These are phyloP conservation scores for Amphipyra tragopoginis DNA, from an alignment of 2,888 invertebrate genomes.

Conservation along the genomic window DNA sequence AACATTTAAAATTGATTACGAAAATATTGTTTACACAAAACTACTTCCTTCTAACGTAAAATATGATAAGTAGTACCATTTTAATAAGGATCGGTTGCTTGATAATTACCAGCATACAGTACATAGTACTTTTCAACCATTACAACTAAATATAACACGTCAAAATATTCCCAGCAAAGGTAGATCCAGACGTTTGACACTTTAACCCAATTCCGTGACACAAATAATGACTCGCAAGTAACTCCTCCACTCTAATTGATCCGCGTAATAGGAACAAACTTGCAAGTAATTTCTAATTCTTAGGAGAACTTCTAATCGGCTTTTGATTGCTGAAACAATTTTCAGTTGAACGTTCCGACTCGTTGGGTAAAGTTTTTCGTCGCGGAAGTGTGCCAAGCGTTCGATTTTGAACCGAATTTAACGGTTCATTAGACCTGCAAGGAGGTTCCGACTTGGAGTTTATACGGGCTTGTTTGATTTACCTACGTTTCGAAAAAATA, in stretches of 20 bases:
- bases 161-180: background rate
- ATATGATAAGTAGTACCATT: too few relatives aligned
- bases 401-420: slow-evolving; percentile 32
- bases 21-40: too few relatives aligned
- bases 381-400: slow-evolving; percentile 19
- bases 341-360: slow-evolving; percentile 11
- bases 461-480: background rate
- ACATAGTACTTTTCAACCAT: too few relatives aligned
- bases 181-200: background rate
- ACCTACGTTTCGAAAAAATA: too few relatives aligned
- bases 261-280: slow-evolving; percentile 23
- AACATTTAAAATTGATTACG: too few relatives aligned
- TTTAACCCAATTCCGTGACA: background rate
- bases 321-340: slow-evolving; percentile 39
- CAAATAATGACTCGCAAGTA: slow-evolving; percentile 3
- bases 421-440: slow-evolving; percentile 27
- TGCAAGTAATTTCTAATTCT: slow-evolving; percentile 25
- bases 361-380: slow-evolving; percentile 29
- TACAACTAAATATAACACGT: too few relatives aligned
- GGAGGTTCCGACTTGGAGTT: slow-evolving; percentile 1
- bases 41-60: too few relatives aligned
- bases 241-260: slow-evolving; percentile 4
- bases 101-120: too few relatives aligned
- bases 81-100: too few relatives aligned
- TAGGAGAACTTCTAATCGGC: slow-evolving; percentile 25